Evolutionary conservation across 2,888 invertebrate genomes (phyloP), one percentile per base, ranked within the genome.

Genomic region (Tenthredo mesomela): DNA sequence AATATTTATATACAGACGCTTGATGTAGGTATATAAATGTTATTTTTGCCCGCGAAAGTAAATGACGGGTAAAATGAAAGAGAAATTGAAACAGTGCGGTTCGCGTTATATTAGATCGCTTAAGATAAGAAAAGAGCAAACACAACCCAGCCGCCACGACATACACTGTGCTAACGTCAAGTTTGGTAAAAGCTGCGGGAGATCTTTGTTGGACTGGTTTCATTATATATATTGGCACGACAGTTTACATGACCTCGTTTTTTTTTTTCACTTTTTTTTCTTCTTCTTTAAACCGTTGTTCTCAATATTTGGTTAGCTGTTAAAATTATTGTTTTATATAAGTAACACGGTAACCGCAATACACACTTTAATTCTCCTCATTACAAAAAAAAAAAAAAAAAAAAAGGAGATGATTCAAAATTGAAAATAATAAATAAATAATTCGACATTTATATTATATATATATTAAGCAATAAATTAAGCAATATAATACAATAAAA

Each of bases 221-320:
- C 67, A 25, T 67, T 67, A n/a, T n/a, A n/a, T n/a, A n/a, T n/a
- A 67, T 67, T 33, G 67, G 33, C 67, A 67, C 12, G 67, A 67
- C 67, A 18, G 67, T 67, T 67, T 67, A 33, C 67, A 67, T 33
- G 67, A 67, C 67, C 67, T 67, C 67, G 67, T 67, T 67, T 33
- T 18, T 4, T 33, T 67, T 67, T 33, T 67, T 67, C 7, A 2
- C 29, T 29, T 29, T 12, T 67, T 29, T 33, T 25, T 65, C 0
- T 29, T 65, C 33, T 33, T 5, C 33, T 29, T 25, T 25, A 33
- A 15, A 67, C 67, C 18, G 67, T 33, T 18, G 1, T 67, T 18
- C 5, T 33, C 33, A 18, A 33, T 67, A 33, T 67, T 67, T 67
- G 33, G 33, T 33, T 67, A 67, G 67, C 33, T 67, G 67, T 33